Evolutionary conservation across 1,140 invertebrate genomes (phyloP).

Genomic region (Chionoecetes opilio): DNA sequence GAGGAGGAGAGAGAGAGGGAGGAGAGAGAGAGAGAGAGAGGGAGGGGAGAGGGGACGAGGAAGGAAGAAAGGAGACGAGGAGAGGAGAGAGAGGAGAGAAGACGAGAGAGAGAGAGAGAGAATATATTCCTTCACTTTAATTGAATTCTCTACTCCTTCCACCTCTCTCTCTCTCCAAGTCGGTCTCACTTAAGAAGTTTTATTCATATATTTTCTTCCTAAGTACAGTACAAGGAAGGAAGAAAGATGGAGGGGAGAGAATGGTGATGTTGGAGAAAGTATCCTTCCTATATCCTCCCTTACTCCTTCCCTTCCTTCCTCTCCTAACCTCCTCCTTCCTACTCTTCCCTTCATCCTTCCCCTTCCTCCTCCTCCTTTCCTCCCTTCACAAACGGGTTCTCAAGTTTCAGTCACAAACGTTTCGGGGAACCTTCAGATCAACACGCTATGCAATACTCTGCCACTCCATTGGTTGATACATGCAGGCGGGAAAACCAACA

Average conservation of each 20-base stretch:
- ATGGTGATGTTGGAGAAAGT: not conserved
- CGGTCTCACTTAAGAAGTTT: too few relatives aligned
- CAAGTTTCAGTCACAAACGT: not conserved
- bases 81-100: not conserved
- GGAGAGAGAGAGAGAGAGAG: conserved; percentile 1
- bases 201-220: too few relatives aligned
- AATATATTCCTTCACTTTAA: not conserved
- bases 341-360: not conserved
- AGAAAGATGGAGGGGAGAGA: not conserved
- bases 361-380: not conserved
- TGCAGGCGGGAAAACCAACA: not conserved
- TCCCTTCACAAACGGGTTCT: conserved; percentile 7
- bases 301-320: too few relatives aligned
- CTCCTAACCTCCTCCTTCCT: not conserved
- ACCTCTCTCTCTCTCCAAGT: too few relatives aligned
- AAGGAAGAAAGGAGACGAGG: not conserved
- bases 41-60: not conserved
- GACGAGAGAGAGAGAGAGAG: not conserved
- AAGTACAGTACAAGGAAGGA: not conserved
- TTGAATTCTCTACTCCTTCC: not conserved
- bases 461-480: not conserved
- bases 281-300: not conserved
- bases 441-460: not conserved
- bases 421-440: not conserved
- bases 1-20: not conserved